Evolutionary conservation across 2,797 vertebrate species (phyloP), one percentile per base, ranked within the genome.

Genomic region (Lindbergichthys nudifrons): DNA sequence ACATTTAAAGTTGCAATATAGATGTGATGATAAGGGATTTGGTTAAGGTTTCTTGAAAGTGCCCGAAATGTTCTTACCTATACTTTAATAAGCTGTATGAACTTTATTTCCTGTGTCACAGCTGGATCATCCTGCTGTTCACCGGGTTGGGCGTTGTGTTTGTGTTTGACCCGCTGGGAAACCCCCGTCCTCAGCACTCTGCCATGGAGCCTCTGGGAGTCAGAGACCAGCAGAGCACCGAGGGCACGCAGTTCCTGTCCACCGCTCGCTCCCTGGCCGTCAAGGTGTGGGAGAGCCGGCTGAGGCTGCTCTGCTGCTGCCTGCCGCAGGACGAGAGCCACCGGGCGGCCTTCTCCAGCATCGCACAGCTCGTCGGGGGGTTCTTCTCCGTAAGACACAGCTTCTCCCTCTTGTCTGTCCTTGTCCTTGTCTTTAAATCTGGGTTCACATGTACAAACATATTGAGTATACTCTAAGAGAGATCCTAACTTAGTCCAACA

Each of bases 101-200:
- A 26, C 26, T 5, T 26, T 61, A n/a, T 50, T 1, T 18, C 43
- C 4, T 51, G 56, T 13, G 51, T 52, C 68, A 64, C 94, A 99
- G 98, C 87, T 99, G 98, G 98, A 85, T 97, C 75, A 96, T 99
- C 90, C 94, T 99, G 23, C n/a, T 96, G 32, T 94, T 95, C 32
- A 98, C 96, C 0, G 15, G 70, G 5, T 8, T 97, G 4, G 97
- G 96, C 0, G 94, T 98, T 15, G 0, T 98, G 5, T 88, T 99
- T 0, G 97, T 98, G 81, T 99, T 99, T 21, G 98, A 99, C 81
- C 98, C 98, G 0, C 87, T 99, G 3, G 98, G 98, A 2, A 93
- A 92, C 18, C 94, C 93, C 14, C 93, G 90, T 30, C 86, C 84
- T 0, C 82, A 87, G 5, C 81, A 88, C 2, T 42, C 90, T 1